These are phyloP conservation scores for Venturia canescens DNA, from an alignment of 1,140 invertebrate genomes.

Conservation along the genomic window DNA sequence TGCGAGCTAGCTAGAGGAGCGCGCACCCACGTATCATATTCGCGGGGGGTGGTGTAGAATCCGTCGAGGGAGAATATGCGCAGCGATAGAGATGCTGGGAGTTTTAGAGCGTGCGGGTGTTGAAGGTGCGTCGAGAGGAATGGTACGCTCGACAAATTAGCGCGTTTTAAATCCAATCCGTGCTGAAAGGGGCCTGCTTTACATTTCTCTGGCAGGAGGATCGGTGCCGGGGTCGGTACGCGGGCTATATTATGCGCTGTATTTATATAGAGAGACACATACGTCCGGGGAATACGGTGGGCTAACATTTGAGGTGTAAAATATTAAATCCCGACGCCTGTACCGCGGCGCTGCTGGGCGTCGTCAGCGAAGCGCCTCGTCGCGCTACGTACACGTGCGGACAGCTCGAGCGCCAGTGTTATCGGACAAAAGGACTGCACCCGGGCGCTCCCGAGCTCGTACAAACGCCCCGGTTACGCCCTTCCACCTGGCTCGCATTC, in stretches of 20 bases:
- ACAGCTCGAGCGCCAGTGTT: conserved; percentile 2
- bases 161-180: conserved; percentile 75
- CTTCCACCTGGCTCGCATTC: not conserved
- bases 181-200: conserved; percentile 69
- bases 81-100: not conserved
- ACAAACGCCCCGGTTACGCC: not conserved
- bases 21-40: conserved; percentile 11
- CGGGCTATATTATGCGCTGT: conserved; percentile 23
- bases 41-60: not conserved
- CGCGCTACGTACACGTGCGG: conserved; percentile 30
- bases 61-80: not conserved
- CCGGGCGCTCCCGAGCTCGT: not conserved
- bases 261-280: conserved; percentile 15
- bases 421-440: not conserved
- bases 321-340: conserved; percentile 74
- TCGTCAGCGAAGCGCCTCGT: conserved; percentile 38
- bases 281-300: conserved; percentile 33
- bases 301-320: conserved; percentile 76
- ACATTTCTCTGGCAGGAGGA: conserved; percentile 70
- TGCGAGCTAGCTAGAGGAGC: not conserved
- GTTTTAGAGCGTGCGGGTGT: conserved; percentile 1
- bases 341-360: conserved; percentile 56
- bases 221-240: conserved; percentile 17
- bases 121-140: conserved; percentile 52
- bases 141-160: conserved; percentile 71